These are phyloP conservation scores for Aurelia coerulea DNA, from an alignment of 30 jellyfish, hydroid and myxozoan species.

Conservation along the genomic window DNA sequence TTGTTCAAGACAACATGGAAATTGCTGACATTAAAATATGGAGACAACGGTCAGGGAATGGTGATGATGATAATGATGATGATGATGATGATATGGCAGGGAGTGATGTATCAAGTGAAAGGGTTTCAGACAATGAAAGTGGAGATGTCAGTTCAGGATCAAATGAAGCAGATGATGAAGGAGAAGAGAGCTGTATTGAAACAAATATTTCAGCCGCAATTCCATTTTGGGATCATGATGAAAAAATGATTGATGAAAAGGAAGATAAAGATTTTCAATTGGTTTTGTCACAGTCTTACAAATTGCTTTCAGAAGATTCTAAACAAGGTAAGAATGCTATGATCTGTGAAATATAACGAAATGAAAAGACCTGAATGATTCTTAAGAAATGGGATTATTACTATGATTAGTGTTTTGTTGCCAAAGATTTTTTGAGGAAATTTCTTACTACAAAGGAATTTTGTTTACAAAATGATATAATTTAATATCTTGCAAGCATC, in stretches of 20 bases:
- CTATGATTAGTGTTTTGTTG: no score
- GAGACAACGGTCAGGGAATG: neutral
- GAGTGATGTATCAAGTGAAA: conserved; percentile 45
- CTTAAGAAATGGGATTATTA: no score
- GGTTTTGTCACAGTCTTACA: conserved; percentile 50
- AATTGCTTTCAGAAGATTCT: conserved; percentile 47
- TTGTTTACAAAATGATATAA: no score
- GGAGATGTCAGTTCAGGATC: conserved; percentile 71
- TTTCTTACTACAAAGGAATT: no score
- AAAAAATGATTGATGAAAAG: conserved; percentile 44
- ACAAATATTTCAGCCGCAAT: conserved; percentile 51
- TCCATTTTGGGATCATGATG: conserved; percentile 93
- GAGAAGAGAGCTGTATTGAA: conserved; percentile 93
- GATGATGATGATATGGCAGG: conserved; percentile 60
- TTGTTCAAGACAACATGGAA: neutral
- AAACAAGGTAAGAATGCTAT: conserved; percentile 14
- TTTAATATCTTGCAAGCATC: no score
- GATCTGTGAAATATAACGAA: neutral
- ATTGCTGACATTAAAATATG: neutral
- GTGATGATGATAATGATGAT: neutral
- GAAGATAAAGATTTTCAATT: conserved; percentile 50
- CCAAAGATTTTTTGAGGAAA: no score
- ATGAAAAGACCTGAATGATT: no score
- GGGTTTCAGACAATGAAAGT: conserved; percentile 12
- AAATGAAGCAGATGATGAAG: conserved; percentile 98